Evolutionary conservation across 2,797 vertebrate species (phyloP).

Genomic region (Fringilla coelebs): DNA sequence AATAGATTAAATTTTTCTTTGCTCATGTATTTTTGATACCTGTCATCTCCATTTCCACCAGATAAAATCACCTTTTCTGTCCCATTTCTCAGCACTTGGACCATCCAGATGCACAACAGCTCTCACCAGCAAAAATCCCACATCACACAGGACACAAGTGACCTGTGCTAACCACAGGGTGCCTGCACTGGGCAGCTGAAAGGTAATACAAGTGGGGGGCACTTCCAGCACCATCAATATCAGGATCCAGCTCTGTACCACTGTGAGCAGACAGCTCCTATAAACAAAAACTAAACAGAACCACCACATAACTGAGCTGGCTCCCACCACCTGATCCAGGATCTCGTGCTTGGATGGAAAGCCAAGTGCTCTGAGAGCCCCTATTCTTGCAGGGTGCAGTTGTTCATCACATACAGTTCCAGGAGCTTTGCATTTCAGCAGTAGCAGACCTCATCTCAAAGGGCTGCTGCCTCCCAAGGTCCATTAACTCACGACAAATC

Average conservation of each 20-base stretch:
- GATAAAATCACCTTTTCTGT: neutral
- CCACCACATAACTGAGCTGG: neutral
- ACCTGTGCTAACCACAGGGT: rapidly evolving
- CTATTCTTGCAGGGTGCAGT: rapidly evolving
- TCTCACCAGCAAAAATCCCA: neutral
- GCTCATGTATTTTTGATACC: neutral
- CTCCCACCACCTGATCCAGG: neutral
- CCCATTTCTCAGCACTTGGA: neutral
- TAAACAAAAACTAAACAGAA: neutral
- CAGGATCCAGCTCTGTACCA: neutral
- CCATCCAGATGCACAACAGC: neutral
- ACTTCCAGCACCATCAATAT: neutral
- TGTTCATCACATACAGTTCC: neutral
- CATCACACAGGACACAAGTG: rapidly evolving
- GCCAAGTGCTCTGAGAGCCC: rapidly evolving
- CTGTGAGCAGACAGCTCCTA: neutral
- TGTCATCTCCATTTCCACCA: neutral
- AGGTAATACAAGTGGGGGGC: neutral
- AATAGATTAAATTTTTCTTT: neutral
- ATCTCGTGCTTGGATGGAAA: neutral
- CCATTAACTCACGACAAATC: neutral
- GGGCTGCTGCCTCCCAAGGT: neutral
- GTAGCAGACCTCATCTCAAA: neutral
- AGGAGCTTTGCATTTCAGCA: neutral
- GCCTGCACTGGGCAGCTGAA: neutral